A percentile compares a stretch with the other conserved stretches of the same genome.
phyloP scores from a whole-genome alignment of 2,113 vertebrate species.

The Calypte anna region DNA sequence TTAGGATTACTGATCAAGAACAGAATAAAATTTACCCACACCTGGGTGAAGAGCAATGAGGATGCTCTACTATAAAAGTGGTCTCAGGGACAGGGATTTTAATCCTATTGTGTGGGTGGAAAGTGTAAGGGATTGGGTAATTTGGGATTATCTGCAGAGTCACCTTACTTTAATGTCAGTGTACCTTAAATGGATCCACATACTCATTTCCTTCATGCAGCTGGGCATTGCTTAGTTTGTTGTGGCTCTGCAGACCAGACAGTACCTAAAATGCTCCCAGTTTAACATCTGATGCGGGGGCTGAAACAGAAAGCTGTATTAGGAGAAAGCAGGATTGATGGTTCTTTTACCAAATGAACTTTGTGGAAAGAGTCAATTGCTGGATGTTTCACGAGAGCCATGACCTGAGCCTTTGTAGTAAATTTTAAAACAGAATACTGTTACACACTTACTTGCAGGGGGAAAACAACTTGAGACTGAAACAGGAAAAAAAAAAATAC shows the following conservation, averaged over 20 bases:
- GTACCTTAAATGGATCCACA: background rate
- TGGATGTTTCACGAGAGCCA: background rate
- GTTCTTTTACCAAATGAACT: background rate
- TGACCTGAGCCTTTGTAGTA: background rate
- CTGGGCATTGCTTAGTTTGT: background rate
- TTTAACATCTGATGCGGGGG: background rate
- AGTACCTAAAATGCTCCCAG: background rate
- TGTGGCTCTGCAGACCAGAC: background rate
- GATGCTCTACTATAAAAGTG: background rate
- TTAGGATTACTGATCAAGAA: background rate
- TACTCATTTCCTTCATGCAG: background rate
- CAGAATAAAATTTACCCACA: background rate
- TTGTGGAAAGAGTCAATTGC: constrained; percentile 5
- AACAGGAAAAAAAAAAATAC: background rate
- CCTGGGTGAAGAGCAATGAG: background rate
- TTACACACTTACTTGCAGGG: background rate
- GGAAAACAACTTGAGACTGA: background rate
- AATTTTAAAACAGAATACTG: background rate
- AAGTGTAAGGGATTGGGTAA: background rate
- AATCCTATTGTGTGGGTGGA: background rate
- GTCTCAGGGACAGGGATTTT: background rate
- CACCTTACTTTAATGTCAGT: rapidly evolving
- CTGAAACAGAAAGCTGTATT: background rate
- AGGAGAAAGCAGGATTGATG: background rate
- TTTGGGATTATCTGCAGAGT: background rate